Evolutionary conservation across 2,888 invertebrate genomes (phyloP).

Genomic region (Itoplectis maculator): DNA sequence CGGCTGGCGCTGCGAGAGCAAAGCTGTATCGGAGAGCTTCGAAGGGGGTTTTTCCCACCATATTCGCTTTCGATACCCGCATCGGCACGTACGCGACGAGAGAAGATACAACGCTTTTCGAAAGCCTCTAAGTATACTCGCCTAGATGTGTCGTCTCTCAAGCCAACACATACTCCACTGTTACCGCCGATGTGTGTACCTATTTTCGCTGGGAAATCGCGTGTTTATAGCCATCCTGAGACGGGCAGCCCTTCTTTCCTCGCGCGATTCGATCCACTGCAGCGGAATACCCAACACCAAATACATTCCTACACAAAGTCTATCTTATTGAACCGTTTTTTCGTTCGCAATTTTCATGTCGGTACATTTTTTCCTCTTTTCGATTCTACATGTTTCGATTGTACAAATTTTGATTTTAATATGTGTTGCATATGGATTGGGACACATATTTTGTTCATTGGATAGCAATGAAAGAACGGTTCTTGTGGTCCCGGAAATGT

Average conservation of each 20-base stretch:
- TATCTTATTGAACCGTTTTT: too few species aligned
- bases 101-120: slow-evolving; percentile 73
- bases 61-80: slow-evolving; percentile 55
- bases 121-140: slow-evolving; percentile 63
- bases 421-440: too few species aligned
- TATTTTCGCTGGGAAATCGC: slow-evolving; percentile 2
- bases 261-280: too few species aligned
- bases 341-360: too few species aligned
- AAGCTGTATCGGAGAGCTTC: slow-evolving; percentile 39
- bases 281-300: too few species aligned
- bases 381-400: too few species aligned
- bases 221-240: slow-evolving; percentile 21
- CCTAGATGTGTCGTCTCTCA: slow-evolving; percentile 27
- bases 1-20: slow-evolving; percentile 31
- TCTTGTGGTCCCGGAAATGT: neutral
- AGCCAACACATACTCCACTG: neutral
- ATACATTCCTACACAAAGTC: too few species aligned
- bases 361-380: too few species aligned
- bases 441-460: too few species aligned
- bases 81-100: slow-evolving; percentile 75
- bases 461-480: neutral
- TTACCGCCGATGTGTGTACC: neutral
- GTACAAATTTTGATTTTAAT: too few species aligned
- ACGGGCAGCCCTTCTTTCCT: too few species aligned
- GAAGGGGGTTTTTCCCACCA: slow-evolving; percentile 24